phyloP scores from a whole-genome alignment of 2,113 vertebrate species.

The Sebastes fasciatus region DNA sequence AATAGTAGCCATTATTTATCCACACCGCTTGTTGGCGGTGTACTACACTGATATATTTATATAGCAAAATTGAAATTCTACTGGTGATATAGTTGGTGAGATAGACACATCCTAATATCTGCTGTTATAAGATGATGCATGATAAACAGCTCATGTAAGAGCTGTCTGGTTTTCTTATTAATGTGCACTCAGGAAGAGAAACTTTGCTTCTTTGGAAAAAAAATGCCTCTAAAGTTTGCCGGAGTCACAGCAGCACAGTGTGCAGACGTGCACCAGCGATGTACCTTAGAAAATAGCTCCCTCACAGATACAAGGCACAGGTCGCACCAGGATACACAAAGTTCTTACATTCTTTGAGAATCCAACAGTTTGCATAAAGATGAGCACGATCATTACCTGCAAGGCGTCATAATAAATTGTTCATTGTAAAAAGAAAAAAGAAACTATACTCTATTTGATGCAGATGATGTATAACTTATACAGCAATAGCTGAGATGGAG shows the following conservation, averaged over 20 bases:
- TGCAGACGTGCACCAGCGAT: not conserved
- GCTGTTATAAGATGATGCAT: not conserved
- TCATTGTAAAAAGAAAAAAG: not conserved
- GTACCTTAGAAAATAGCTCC: slow-evolving; percentile 25
- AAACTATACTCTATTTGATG: not conserved
- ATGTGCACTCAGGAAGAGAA: not conserved
- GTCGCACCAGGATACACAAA: slow-evolving; percentile 14
- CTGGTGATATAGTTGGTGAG: not conserved
- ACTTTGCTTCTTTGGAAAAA: not conserved
- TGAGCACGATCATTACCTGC: slow-evolving; percentile 32
- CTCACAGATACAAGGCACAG: not conserved
- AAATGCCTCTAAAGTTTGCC: slow-evolving; percentile 14
- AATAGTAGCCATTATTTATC: slow-evolving; percentile 35
- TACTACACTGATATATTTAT: not conserved
- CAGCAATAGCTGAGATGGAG: slow-evolving; percentile 20
- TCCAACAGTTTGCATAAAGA: slow-evolving; percentile 10
- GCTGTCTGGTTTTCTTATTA: not conserved
- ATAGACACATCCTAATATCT: not conserved
- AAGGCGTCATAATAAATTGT: not conserved
- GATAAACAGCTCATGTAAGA: slow-evolving; percentile 1
- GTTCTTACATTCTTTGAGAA: not conserved
- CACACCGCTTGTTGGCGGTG: not conserved
- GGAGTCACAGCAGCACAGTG: not conserved
- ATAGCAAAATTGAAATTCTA: not conserved
- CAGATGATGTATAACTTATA: slow-evolving; percentile 18